A percentile compares a stretch with the other conserved stretches of the same genome.
These are phyloP conservation scores for Poeciliopsis prolifica DNA, from an alignment of 2,113 vertebrate genomes.

Conservation along the genomic window DNA sequence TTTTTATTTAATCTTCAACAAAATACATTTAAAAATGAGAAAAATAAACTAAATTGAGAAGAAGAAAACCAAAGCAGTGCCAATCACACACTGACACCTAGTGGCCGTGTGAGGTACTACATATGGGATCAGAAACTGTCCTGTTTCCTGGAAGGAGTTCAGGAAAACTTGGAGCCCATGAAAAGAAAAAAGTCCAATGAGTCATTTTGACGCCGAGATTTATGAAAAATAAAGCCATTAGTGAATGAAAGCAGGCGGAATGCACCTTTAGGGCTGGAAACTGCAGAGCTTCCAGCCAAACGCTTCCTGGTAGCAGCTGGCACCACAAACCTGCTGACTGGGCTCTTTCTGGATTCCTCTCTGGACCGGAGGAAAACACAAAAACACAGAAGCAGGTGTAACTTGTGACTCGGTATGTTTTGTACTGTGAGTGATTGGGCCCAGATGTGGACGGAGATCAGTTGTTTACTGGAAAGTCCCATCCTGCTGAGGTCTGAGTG, in stretches of 20 bases:
- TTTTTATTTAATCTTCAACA: not conserved
- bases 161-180: constrained; percentile 15
- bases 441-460: constrained; percentile 47
- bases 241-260: constrained; percentile 27
- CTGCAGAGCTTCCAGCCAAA: constrained; percentile 9
- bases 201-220: constrained; percentile 18
- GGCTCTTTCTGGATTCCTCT: not conserved
- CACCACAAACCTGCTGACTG: constrained; percentile 35
- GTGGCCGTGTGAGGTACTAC: not conserved
- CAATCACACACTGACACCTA: constrained; percentile 38
- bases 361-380: constrained; percentile 3
- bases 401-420: not conserved
- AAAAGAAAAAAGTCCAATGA: constrained; percentile 27
- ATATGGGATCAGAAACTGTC: constrained; percentile 17
- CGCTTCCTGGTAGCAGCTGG: constrained; percentile 52
- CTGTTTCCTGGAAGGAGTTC: constrained; percentile 51
- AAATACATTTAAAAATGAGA: not conserved
- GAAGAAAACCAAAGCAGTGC: not conserved
- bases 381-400: constrained; percentile 51
- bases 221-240: not conserved
- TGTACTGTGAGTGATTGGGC: constrained; percentile 19
- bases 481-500: constrained; percentile 12
- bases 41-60: not conserved
- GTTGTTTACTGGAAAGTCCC: constrained; percentile 52
- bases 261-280: constrained; percentile 7